Conservation (phyloP, 2,888 invertebrate genomes). For the Apamea sordens region DNA sequence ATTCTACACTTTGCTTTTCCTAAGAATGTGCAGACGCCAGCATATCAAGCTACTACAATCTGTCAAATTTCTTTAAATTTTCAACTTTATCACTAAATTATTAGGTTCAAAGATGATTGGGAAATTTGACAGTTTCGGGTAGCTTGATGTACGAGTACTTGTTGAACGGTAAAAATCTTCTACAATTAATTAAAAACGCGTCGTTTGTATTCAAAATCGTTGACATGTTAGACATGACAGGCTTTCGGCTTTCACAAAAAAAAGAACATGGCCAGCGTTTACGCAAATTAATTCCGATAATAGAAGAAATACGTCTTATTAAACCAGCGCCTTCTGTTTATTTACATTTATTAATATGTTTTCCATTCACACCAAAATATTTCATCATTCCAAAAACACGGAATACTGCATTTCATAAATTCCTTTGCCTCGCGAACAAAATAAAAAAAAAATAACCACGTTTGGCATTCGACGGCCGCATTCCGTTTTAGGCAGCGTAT, state of each 20-base stretch:
- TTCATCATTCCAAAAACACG: conserved; percentile 45
- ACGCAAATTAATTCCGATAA: conserved; percentile 35
- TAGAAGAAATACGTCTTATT: conserved; percentile 27
- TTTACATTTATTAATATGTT: conserved; percentile 18
- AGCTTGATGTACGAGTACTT: neutral
- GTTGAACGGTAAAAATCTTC: neutral
- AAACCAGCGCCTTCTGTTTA: conserved; percentile 31
- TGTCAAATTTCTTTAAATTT: too few relatives aligned
- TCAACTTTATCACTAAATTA: too few relatives aligned
- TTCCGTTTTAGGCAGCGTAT: conserved; percentile 75
- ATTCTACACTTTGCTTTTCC: neutral
- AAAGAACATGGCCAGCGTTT: conserved; percentile 32
- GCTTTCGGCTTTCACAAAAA: conserved; percentile 31
- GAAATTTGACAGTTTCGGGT: too few relatives aligned
- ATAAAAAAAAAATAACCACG: conserved; percentile 71
- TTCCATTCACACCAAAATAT: conserved; percentile 41
- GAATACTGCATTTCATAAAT: conserved; percentile 49
- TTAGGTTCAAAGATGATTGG: too few relatives aligned
- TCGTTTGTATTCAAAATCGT: conserved; percentile 15
- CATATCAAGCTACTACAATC: too few relatives aligned
- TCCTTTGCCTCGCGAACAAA: conserved; percentile 55
- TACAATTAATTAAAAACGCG: neutral
- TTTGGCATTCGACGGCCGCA: conserved; percentile 76
- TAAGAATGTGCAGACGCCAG: neutral
- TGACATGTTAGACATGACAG: conserved; percentile 31